Conservation (phyloP, 2,797 vertebrate genomes). For the Pangasius krempfi region DNA sequence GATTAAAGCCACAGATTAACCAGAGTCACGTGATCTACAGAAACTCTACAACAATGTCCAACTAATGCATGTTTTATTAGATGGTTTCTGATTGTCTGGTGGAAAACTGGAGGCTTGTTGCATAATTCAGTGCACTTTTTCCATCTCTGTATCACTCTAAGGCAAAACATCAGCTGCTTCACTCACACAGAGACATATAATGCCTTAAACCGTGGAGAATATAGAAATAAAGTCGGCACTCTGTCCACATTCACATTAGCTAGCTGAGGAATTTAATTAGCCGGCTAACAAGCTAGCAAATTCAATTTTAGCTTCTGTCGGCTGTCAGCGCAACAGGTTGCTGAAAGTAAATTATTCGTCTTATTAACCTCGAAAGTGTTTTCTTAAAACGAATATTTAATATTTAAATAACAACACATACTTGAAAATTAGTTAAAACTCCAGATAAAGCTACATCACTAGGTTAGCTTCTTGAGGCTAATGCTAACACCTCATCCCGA, state of each 20-base stretch:
- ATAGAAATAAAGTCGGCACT: background rate
- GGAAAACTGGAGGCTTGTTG: constrained; percentile 40
- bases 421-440: background rate
- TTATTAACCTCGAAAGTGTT: background rate
- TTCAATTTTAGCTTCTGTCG: background rate
- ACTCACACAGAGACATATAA: background rate
- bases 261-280: background rate
- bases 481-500: constrained; percentile 31
- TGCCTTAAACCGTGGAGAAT: background rate
- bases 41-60: background rate
- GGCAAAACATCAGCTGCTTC: background rate
- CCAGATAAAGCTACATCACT: background rate
- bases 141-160: background rate
- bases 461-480: constrained; percentile 5
- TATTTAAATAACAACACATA: background rate
- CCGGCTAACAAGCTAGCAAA: constrained; percentile 25
- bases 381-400: background rate
- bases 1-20: background rate
- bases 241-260: background rate
- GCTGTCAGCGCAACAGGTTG: constrained; percentile 23
- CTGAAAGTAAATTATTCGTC: background rate
- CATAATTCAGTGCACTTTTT: constrained; percentile 51
- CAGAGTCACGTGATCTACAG: background rate
- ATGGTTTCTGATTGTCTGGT: background rate
- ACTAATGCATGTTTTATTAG: constrained; percentile 11